phyloP scores from a whole-genome alignment of 1,140 invertebrate species.

The Thereuonema tuberculata region DNA sequence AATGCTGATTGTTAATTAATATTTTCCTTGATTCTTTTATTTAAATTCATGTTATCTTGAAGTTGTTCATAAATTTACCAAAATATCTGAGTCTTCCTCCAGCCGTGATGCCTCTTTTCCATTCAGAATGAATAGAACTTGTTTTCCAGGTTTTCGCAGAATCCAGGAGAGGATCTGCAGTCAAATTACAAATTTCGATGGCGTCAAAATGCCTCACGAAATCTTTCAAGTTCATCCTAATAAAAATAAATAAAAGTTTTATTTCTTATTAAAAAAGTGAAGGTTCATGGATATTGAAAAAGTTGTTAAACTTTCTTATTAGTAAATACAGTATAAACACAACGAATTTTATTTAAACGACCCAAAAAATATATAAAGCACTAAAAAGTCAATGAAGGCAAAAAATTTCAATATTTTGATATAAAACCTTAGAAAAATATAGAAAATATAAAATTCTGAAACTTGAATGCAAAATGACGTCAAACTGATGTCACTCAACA shows the following conservation, averaged over 20 bases:
- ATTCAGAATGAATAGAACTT: slow-evolving; percentile 28
- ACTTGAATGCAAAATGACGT: too few species aligned
- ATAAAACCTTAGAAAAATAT: too few species aligned
- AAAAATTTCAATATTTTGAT: too few species aligned
- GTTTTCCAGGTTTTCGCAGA: slow-evolving; percentile 25
- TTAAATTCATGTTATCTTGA: background rate
- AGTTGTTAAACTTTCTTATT: background rate
- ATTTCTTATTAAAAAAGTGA: too few species aligned
- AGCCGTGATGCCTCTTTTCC: slow-evolving; percentile 31
- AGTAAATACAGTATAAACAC: too few species aligned
- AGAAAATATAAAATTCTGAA: too few species aligned
- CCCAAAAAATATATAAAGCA: too few species aligned
- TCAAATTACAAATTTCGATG: slow-evolving; percentile 35
- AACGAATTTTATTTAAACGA: too few species aligned
- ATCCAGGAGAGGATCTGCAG: slow-evolving; percentile 37
- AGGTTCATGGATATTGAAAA: slow-evolving; percentile 18
- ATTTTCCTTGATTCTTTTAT: background rate
- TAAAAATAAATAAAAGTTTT: background rate
- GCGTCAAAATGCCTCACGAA: slow-evolving; percentile 36
- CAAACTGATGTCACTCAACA: too few species aligned
- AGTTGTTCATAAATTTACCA: background rate
- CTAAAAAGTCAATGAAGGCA: too few species aligned
- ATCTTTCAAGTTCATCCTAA: slow-evolving; percentile 34
- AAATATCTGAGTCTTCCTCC: slow-evolving; percentile 27
- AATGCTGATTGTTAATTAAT: background rate